Percentiles rank a stretch among this genome's conserved stretches.
phyloP scores from a whole-genome alignment of 1,140 invertebrate genomes.

The Pachypeltis micranthus region DNA sequence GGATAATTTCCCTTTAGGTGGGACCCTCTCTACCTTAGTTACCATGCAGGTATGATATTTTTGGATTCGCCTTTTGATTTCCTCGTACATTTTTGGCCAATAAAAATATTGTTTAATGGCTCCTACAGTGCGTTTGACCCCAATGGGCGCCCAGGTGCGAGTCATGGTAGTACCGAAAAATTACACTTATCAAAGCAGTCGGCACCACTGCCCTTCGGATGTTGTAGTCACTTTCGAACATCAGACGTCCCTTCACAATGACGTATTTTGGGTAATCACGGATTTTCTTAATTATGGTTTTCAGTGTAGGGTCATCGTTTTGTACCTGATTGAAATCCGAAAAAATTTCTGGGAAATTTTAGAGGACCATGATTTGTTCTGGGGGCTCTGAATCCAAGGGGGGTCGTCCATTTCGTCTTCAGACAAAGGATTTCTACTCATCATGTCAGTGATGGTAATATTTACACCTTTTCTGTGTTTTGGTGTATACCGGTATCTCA shows the following conservation, averaged over 20 bases:
- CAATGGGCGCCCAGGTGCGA: neutral
- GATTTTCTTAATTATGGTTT: neutral
- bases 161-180: neutral
- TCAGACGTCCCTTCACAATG: neutral
- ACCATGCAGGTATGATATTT: neutral
- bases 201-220: neutral
- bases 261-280: neutral
- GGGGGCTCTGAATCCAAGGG: neutral
- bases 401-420: neutral
- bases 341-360: neutral
- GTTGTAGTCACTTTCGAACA: neutral
- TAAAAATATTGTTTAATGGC: neutral
- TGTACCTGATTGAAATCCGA: neutral
- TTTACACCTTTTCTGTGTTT: neutral
- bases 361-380: neutral
- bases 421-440: neutral
- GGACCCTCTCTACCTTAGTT: neutral
- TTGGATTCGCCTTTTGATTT: neutral
- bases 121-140: neutral
- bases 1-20: conserved; percentile 2
- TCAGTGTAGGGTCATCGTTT: neutral
- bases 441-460: neutral
- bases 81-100: neutral
- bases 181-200: neutral
- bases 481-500: neutral